Percentiles rank a stretch among this genome's conserved stretches.
These are phyloP conservation scores for Ametastegia equiseti DNA, from an alignment of 2,888 invertebrate species.

Conservation along the genomic window DNA sequence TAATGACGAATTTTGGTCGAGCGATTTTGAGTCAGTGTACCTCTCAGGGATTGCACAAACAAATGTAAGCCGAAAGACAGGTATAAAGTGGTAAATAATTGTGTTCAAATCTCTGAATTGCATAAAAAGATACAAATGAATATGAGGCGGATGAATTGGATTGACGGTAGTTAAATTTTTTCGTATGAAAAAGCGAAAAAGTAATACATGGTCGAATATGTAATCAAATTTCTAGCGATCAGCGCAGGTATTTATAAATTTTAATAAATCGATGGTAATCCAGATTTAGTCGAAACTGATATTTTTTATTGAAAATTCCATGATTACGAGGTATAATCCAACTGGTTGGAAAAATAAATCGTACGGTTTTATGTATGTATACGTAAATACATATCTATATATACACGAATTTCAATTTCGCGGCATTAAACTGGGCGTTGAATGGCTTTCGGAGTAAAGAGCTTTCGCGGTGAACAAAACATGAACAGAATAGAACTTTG, in stretches of 20 bases:
- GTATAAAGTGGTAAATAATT: not conserved
- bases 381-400: not conserved
- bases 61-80: not conserved
- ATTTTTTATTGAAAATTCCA: constrained; percentile 1
- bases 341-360: not conserved
- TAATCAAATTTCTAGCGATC: not conserved
- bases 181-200: not conserved
- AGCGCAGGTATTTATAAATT: not conserved
- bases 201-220: not conserved
- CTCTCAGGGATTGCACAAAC: too few relatives aligned
- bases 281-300: not conserved
- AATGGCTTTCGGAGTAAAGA: constrained; percentile 28
- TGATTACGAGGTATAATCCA: constrained; percentile 14
- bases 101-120: not conserved
- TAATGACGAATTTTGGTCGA: too few relatives aligned
- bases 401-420: constrained; percentile 36
- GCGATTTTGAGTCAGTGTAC: too few relatives aligned
- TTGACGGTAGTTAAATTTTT: not conserved
- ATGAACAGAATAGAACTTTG: constrained; percentile 23
- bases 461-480: constrained; percentile 40
- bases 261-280: not conserved
- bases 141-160: not conserved
- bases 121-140: not conserved
- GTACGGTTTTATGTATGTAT: too few relatives aligned
- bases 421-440: constrained; percentile 25